Evolutionary conservation across 2,113 vertebrate genomes (phyloP).

Genomic region (Melanerpes formicivorus): DNA sequence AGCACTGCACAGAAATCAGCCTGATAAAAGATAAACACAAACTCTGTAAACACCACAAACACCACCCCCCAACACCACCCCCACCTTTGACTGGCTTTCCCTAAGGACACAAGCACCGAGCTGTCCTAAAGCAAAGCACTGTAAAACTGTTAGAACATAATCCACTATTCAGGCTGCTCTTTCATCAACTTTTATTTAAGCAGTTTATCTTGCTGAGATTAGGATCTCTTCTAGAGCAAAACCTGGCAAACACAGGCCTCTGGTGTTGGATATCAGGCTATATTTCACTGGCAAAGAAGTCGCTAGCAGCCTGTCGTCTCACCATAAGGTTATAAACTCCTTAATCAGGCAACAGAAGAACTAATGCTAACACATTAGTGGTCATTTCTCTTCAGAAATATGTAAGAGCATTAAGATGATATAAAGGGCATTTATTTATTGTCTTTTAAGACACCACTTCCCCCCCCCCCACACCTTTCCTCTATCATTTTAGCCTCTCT

Average conservation of each 20-base stretch:
- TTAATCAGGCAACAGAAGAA: slow-evolving; percentile 61
- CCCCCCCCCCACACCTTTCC: not conserved
- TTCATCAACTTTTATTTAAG: slow-evolving; percentile 75
- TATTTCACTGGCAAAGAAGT: slow-evolving; percentile 63
- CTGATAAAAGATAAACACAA: slow-evolving; percentile 15
- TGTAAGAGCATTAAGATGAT: not conserved
- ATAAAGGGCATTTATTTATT: slow-evolving; percentile 25
- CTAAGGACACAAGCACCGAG: slow-evolving; percentile 32
- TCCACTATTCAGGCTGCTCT: slow-evolving; percentile 56
- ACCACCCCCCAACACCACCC: too few relatives aligned
- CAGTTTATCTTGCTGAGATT: slow-evolving; percentile 75
- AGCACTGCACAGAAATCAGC: slow-evolving; percentile 20
- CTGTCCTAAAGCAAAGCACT: slow-evolving; percentile 50
- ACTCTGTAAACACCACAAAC: slow-evolving; percentile 2
- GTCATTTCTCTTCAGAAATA: slow-evolving; percentile 49
- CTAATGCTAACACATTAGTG: slow-evolving; percentile 50
- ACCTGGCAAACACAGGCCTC: slow-evolving; percentile 64
- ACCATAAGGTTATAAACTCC: slow-evolving; percentile 36
- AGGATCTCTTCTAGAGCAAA: slow-evolving; percentile 70
- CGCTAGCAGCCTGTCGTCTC: slow-evolving; percentile 52
- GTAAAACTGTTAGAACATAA: slow-evolving; percentile 56
- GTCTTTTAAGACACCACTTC: not conserved
- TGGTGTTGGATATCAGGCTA: slow-evolving; percentile 71
- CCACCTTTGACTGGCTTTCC: not conserved
- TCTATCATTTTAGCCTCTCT: not conserved